These are phyloP conservation scores for Coboldia fuscipes DNA, from an alignment of 1,140 invertebrate genomes.

Conservation along the genomic window DNA sequence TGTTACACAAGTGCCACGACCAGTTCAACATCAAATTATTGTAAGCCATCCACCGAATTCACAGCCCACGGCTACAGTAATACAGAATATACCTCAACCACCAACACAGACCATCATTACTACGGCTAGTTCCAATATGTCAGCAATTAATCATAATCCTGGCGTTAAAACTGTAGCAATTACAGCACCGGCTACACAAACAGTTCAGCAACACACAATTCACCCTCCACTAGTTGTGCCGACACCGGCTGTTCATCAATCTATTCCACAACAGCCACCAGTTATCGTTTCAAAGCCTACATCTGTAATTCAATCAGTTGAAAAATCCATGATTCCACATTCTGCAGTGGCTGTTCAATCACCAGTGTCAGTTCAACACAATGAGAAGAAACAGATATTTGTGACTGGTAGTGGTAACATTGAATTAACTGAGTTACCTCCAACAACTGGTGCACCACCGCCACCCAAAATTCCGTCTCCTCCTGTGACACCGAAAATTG, in stretches of 20 bases:
- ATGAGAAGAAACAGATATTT: background rate
- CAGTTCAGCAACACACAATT: conserved; percentile 1
- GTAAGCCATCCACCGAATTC: conserved; percentile 8
- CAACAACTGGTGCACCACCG: background rate
- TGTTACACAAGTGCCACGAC: conserved; percentile 24
- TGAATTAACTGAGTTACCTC: background rate
- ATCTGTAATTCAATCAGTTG: background rate
- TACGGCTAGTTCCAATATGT: background rate
- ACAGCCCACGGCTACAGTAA: background rate
- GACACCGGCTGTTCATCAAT: conserved; percentile 3
- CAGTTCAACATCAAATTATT: conserved; percentile 14
- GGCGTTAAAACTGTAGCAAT: background rate
- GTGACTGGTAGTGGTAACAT: background rate
- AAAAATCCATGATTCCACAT: background rate
- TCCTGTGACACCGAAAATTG: conserved; percentile 5
- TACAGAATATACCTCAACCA: background rate
- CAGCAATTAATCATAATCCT: background rate
- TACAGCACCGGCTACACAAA: background rate
- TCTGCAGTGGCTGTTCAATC: background rate
- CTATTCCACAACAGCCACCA: conserved; percentile 5
- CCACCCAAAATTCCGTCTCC: background rate
- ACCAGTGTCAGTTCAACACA: background rate
- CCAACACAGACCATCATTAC: conserved; percentile 3
- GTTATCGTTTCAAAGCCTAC: background rate
- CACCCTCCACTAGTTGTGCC: conserved; percentile 1